These are phyloP conservation scores for Lithobates sylvaticus DNA, from an alignment of 2,797 vertebrate species.

Conservation along the genomic window DNA sequence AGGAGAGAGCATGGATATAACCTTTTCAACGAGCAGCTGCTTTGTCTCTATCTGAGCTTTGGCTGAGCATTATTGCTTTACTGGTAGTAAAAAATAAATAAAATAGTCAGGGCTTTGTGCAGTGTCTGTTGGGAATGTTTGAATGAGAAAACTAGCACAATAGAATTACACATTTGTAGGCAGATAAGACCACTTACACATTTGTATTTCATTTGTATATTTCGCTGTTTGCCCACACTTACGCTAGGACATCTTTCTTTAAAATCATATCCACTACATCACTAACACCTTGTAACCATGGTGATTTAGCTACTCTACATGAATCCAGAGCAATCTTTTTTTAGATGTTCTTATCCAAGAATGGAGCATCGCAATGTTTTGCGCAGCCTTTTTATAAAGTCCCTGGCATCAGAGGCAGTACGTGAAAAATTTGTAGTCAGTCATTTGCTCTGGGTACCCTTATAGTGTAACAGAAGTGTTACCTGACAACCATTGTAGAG, in stretches of 20 bases:
- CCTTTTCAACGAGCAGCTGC: too few relatives aligned
- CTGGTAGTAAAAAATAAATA: too few relatives aligned
- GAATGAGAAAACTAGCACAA: not conserved
- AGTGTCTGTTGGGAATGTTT: too few relatives aligned
- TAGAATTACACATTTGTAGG: not conserved
- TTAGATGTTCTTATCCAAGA: conserved; percentile 24
- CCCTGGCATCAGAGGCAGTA: not conserved
- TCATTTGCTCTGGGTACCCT: not conserved
- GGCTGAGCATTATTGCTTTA: too few relatives aligned
- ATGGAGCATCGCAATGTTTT: conserved; percentile 11
- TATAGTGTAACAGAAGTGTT: conserved; percentile 8
- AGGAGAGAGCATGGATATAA: too few relatives aligned
- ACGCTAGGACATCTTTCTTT: not conserved
- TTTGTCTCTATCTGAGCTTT: too few relatives aligned
- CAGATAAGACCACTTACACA: not conserved
- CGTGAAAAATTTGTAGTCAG: not conserved
- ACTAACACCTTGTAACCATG: conserved; percentile 48
- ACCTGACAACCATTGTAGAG: conserved; percentile 11
- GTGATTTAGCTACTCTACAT: conserved; percentile 33
- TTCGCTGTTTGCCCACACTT: not conserved
- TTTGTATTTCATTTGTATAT: not conserved
- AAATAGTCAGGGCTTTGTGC: too few relatives aligned
- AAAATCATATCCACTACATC: not conserved
- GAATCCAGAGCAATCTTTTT: conserved; percentile 31
- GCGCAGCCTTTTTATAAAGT: not conserved